These are phyloP conservation scores for Mimachlamys varia DNA, from an alignment of 2,888 invertebrate species.

Conservation along the genomic window DNA sequence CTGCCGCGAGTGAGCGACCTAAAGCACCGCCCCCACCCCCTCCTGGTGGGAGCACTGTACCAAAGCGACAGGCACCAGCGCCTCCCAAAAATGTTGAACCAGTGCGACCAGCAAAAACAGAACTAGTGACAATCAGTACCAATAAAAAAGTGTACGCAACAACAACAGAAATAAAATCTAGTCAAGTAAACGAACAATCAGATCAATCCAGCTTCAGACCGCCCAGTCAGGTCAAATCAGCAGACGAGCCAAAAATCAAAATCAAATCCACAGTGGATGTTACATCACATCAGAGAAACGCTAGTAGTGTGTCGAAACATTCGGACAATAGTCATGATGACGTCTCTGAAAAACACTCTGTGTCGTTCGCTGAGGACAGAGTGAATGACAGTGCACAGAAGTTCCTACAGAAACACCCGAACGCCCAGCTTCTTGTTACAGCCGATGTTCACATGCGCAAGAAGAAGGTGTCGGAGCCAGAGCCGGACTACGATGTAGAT, in stretches of 20 bases:
- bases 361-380: conserved; percentile 74
- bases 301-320: conserved; percentile 57
- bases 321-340: conserved; percentile 48
- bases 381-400: conserved; percentile 72
- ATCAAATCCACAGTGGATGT: conserved; percentile 57
- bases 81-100: conserved; percentile 68
- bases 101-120: conserved; percentile 62
- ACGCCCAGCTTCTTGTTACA: conserved; percentile 74
- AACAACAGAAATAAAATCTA: conserved; percentile 55
- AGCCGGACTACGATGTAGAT: conserved; percentile 73
- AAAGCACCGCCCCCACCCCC: conserved; percentile 65
- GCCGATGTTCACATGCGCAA: conserved; percentile 67
- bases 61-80: conserved; percentile 64
- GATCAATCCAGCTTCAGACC: conserved; percentile 92
- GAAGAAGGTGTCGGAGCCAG: conserved; percentile 65
- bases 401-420: conserved; percentile 75
- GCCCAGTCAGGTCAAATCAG: conserved; percentile 91
- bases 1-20: conserved; percentile 53
- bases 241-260: conserved; percentile 91
- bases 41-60: conserved; percentile 61
- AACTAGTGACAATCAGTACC: conserved; percentile 70
- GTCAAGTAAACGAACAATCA: conserved; percentile 40
- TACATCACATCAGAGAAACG: conserved; percentile 58
- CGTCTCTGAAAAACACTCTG: conserved; percentile 61
- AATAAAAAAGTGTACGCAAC: conserved; percentile 66